A percentile compares a stretch with the other conserved stretches of the same genome.
phyloP scores from a whole-genome alignment of 2,797 vertebrate genomes.

The Premnoplex brunnescens region DNA sequence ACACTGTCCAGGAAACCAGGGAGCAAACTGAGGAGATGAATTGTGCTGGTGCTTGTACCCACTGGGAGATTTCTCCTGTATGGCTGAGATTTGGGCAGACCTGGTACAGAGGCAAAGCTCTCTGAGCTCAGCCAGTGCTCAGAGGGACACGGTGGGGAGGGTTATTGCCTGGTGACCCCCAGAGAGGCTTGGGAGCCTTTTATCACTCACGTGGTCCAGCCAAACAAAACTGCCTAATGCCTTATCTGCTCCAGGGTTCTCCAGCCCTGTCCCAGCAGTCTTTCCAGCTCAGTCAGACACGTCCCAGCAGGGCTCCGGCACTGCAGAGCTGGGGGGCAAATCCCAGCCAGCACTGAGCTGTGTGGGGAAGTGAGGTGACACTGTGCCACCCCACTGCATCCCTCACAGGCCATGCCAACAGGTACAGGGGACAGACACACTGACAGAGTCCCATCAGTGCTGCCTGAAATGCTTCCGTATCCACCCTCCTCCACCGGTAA shows the following conservation, averaged over 20 bases:
- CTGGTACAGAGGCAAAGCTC: background rate
- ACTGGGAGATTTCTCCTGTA: background rate
- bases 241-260: background rate
- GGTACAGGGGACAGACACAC: background rate
- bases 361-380: background rate
- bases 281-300: background rate
- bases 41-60: background rate
- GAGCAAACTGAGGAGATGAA: background rate
- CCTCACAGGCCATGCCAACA: background rate
- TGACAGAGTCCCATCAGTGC: background rate
- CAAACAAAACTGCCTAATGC: background rate
- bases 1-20: background rate
- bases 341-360: background rate
- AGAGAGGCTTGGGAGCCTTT: background rate
- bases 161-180: background rate
- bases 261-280: background rate
- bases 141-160: background rate
- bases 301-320: rapidly evolving
- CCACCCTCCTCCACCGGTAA: background rate
- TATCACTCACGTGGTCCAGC: background rate
- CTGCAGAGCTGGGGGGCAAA: background rate
- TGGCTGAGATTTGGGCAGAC: background rate
- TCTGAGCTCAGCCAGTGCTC: background rate
- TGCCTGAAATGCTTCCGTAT: background rate
- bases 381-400: background rate